Base-by-base conservation (phyloP, 2,797 vertebrate genomes). In the Enteromius unitaeniatus region DNA sequence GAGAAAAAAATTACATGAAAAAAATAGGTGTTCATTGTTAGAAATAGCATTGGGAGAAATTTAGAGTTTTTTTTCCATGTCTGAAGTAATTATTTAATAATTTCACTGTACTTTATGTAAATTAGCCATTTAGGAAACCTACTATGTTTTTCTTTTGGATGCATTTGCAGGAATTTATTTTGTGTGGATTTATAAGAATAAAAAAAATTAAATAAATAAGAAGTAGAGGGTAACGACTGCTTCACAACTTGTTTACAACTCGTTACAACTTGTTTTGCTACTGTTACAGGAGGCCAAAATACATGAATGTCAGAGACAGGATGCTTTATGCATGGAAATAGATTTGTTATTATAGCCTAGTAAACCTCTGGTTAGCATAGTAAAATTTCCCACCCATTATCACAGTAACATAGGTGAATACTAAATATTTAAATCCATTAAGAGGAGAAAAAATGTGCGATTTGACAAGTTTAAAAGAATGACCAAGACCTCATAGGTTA, bases 391-490 rank as follows among this genome's bases (percentile, higher is more conserved):
- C 69, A 78, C 45, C 58, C 67, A 84, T 84, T 86, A 76, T 79
- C 51, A 60, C 69, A 73, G 82, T 73, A 45, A 86, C 79, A 80
- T 79, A 86, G 87, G 72, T 58, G 74, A 83, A 86, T 78, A 82
- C 62, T 83, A 83, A 79, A 65, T 70, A 83, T 84, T 86, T 74
- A 83, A 84, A 74, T 68, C 34, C 69, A 79, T 86, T 84, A 62
- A 67, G 51, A 26, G 34, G 26, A 81, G 60, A 58, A 74, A 86
- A 62, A 80, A 74, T 78, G 69, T 75, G 49, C 28, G 40, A 84
- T 84, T 85, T 85, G 89, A 90, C 88, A 75, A 64, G 82, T 67
- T 62, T 17, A 21, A 19, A 83, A 81, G 51, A 77, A 81, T 83
- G 81, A 85, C 72, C 80, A 15, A 75, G 21, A 40, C 13, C 26